phyloP scores from a whole-genome alignment of 2,888 invertebrate genomes.

The Lochmaea crataegi region DNA sequence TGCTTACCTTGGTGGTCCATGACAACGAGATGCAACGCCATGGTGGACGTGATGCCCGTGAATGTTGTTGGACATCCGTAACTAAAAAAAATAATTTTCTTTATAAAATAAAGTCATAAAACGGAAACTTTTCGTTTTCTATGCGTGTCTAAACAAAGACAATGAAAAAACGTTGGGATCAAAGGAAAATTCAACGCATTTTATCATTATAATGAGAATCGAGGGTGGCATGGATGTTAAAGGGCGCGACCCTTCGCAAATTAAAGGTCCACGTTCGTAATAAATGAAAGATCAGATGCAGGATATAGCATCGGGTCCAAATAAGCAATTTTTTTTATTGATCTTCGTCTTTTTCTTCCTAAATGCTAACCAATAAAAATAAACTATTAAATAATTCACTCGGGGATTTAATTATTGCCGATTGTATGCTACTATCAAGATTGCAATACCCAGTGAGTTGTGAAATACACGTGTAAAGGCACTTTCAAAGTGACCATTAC shows the following conservation, averaged over 20 bases:
- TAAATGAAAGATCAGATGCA: constrained; percentile 3
- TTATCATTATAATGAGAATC: constrained; percentile 10
- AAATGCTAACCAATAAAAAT: neutral
- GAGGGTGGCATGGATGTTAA: constrained; percentile 14
- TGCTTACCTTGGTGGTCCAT: constrained; percentile 62
- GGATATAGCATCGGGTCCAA: constrained; percentile 7
- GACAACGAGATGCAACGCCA: constrained; percentile 61
- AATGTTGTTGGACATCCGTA: constrained; percentile 70
- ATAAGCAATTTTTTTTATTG: constrained; percentile 1
- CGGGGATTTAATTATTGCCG: neutral
- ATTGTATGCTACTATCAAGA: constrained; percentile 31
- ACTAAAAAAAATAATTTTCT: constrained; percentile 67
- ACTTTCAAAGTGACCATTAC: constrained; percentile 38
- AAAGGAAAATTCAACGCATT: constrained; percentile 12
- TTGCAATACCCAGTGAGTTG: constrained; percentile 32
- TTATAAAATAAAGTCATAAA: neutral
- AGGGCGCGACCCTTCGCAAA: constrained; percentile 18
- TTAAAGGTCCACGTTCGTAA: neutral
- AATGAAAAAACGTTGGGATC: constrained; percentile 2
- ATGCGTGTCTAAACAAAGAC: neutral
- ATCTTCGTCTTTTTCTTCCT: neutral
- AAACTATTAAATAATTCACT: constrained; percentile 2
- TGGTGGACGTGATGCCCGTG: constrained; percentile 65
- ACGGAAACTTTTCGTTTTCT: neutral
- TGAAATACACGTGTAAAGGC: constrained; percentile 37